phyloP scores from a whole-genome alignment of 2,797 vertebrate species.

The Nyctalus aviator region DNA sequence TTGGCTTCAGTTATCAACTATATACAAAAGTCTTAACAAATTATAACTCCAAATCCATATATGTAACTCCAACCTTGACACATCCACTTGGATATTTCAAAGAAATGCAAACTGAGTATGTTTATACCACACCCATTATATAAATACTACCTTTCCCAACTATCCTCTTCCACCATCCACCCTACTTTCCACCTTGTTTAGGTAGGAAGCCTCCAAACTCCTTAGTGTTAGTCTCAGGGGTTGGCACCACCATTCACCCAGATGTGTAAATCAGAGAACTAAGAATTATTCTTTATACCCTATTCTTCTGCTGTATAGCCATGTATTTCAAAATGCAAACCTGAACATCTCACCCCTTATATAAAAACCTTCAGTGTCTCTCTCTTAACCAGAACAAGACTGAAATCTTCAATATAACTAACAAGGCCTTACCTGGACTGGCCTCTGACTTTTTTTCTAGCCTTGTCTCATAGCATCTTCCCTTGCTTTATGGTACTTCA shows the following conservation, averaged over 20 bases:
- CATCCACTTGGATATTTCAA: conserved; percentile 1
- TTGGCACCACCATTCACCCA: neutral
- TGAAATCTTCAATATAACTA: neutral
- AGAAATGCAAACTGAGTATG: neutral
- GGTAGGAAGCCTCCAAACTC: neutral
- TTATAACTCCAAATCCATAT: neutral
- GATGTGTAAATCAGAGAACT: neutral
- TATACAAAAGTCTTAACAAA: neutral
- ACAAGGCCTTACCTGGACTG: neutral
- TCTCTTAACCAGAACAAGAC: neutral
- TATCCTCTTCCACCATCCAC: neutral
- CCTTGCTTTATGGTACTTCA: neutral
- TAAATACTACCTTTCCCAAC: neutral
- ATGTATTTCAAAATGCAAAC: neutral
- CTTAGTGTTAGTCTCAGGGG: neutral
- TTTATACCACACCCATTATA: neutral
- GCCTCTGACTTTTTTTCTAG: neutral
- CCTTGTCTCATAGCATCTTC: neutral
- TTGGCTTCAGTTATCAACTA: conserved; percentile 1
- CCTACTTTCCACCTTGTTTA: neutral
- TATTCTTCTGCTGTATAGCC: neutral
- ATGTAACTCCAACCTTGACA: neutral
- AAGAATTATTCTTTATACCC: neutral
- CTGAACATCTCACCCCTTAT: neutral
- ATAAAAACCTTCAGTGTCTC: neutral